phyloP scores from a whole-genome alignment of 2,888 invertebrate genomes.

The Drosophila anomalata region DNA sequence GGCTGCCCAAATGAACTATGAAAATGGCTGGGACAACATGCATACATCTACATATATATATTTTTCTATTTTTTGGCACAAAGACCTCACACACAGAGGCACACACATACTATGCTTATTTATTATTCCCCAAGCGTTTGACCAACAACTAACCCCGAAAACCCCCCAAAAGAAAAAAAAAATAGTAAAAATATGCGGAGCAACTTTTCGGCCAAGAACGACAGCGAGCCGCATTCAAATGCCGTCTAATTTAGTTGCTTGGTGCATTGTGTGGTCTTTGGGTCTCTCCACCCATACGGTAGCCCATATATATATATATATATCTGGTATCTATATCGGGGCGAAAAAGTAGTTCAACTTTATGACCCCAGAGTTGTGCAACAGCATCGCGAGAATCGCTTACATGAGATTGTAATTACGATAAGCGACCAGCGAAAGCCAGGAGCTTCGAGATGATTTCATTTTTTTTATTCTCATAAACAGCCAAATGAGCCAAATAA shows the following conservation, averaged over 20 bases:
- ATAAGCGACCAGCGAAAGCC: constrained; percentile 69
- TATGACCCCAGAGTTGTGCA: constrained; percentile 75
- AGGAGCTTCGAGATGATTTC: constrained; percentile 58
- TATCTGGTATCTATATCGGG: constrained; percentile 26
- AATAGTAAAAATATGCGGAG: constrained; percentile 4
- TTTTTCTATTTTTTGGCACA: constrained; percentile 36
- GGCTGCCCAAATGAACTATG: constrained; percentile 75
- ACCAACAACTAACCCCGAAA: constrained; percentile 70
- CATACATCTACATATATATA: constrained; percentile 47
- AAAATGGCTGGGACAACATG: constrained; percentile 74
- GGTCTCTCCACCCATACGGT: constrained; percentile 2
- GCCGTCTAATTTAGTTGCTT: constrained; percentile 77
- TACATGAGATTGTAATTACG: constrained; percentile 80
- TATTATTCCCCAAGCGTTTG: constrained; percentile 80
- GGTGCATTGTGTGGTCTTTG: constrained; percentile 56
- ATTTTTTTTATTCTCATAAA: constrained; percentile 60
- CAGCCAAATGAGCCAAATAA: constrained; percentile 80
- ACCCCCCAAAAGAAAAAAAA: constrained; percentile 22
- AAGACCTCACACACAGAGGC: constrained; percentile 13
- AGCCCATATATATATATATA: constrained; percentile 22
- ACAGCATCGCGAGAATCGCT: constrained; percentile 76
- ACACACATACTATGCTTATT: constrained; percentile 62
- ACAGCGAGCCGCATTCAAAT: constrained; percentile 73
- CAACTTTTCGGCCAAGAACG: constrained; percentile 27
- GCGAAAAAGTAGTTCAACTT: constrained; percentile 49